Evolutionary conservation across 2,113 vertebrate species (phyloP).

Genomic region (Bucco capensis): DNA sequence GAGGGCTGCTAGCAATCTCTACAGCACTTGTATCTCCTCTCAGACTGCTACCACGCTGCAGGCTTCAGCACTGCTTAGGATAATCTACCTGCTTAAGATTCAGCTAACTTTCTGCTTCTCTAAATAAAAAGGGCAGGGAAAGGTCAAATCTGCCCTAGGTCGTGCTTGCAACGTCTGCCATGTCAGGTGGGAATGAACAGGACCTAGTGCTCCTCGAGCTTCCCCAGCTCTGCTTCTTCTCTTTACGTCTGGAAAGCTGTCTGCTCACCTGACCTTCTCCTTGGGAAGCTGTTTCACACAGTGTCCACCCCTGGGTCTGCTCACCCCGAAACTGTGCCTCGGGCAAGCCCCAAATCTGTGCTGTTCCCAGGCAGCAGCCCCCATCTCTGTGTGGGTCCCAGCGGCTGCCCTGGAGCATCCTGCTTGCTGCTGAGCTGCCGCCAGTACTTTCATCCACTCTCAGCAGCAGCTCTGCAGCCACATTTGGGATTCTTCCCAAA

Average conservation of each 20-base stretch:
- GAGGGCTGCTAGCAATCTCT: neutral
- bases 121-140: conserved; percentile 2
- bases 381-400: neutral
- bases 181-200: neutral
- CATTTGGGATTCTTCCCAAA: neutral
- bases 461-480: neutral
- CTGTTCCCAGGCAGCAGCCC: neutral
- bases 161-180: neutral
- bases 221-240: neutral
- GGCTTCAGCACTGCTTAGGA: neutral
- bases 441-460: neutral
- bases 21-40: neutral
- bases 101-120: neutral
- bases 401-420: neutral
- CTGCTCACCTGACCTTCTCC: neutral
- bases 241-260: neutral
- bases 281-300: neutral
- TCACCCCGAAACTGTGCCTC: neutral
- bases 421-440: neutral
- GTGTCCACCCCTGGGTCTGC: neutral
- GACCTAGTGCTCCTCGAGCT: neutral
- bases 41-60: neutral
- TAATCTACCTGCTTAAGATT: conserved; percentile 22
- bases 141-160: conserved; percentile 2
- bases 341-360: neutral